Evolutionary conservation across 2,113 vertebrate genomes (phyloP).

Genomic region (Spea bombifrons): DNA sequence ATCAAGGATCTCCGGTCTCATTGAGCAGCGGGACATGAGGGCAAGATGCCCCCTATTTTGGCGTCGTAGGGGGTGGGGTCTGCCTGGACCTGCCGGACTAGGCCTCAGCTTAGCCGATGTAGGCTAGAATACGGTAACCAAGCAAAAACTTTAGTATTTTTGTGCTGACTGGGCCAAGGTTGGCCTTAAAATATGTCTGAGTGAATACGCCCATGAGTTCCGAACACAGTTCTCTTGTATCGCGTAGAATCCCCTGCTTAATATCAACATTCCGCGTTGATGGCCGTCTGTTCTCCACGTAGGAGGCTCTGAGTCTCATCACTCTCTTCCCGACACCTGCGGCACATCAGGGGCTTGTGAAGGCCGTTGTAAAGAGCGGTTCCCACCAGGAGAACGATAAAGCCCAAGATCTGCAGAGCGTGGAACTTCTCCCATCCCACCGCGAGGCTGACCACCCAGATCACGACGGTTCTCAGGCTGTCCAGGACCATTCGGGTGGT

Average conservation of each 20-base stretch:
- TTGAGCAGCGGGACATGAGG: no score
- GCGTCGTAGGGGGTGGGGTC: no score
- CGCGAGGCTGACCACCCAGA: conserved; percentile 83
- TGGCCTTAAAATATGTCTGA: no score
- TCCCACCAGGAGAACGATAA: conserved; percentile 76
- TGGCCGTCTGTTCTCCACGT: conserved; percentile 43
- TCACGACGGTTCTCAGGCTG: conserved; percentile 86
- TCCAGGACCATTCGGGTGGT: conserved; percentile 96
- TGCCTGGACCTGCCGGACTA: no score
- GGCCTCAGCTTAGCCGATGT: no score
- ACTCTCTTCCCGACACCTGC: not conserved
- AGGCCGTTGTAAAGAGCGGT: conserved; percentile 84
- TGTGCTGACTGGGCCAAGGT: no score
- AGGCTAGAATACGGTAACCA: no score
- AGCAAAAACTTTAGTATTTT: no score
- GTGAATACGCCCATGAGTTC: not conserved
- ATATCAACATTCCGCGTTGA: conserved; percentile 49
- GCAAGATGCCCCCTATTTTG: no score
- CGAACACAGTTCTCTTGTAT: not conserved
- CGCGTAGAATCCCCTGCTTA: not conserved
- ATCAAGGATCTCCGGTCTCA: no score
- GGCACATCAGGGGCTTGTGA: conserved; percentile 72
- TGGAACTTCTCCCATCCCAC: conserved; percentile 87
- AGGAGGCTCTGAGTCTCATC: conserved; percentile 73
- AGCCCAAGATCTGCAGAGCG: conserved; percentile 82